Evolutionary conservation across 2,888 invertebrate species (phyloP).

Genomic region (Minunthozetes semirufus): DNA sequence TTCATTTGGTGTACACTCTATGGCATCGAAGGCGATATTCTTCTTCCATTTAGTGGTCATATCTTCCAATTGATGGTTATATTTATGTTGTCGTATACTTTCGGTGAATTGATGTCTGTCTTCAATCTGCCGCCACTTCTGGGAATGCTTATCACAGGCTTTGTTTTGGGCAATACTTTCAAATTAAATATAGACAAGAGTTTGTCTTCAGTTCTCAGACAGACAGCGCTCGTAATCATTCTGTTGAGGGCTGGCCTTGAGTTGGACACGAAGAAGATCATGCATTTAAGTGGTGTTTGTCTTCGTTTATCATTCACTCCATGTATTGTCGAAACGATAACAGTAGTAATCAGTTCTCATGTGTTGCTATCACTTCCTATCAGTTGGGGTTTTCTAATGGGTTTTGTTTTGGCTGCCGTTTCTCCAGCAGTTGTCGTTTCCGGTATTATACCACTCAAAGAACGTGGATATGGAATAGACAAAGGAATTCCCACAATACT

Average conservation of each 20-base stretch:
- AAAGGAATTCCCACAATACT: conserved; percentile 50
- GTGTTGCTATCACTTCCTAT: conserved; percentile 39
- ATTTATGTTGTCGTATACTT: conserved; percentile 31
- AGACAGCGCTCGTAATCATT: conserved; percentile 39
- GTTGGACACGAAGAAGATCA: conserved; percentile 39
- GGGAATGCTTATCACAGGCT: conserved; percentile 41
- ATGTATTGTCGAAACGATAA: conserved; percentile 40
- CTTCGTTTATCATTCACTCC: conserved; percentile 41
- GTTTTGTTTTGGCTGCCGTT: conserved; percentile 48
- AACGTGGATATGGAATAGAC: conserved; percentile 47
- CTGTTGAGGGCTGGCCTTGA: conserved; percentile 42
- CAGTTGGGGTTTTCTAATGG: conserved; percentile 40
- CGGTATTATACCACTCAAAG: conserved; percentile 47
- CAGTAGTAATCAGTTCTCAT: conserved; percentile 36
- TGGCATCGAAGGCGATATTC: neutral
- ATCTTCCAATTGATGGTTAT: conserved; percentile 37
- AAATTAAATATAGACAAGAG: neutral
- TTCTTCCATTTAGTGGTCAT: conserved; percentile 31
- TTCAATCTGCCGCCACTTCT: conserved; percentile 38
- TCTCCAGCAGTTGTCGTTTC: conserved; percentile 52
- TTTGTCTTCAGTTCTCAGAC: conserved; percentile 20
- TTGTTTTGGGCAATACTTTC: conserved; percentile 37
- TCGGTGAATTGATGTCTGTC: conserved; percentile 29
- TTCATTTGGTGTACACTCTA: no score
- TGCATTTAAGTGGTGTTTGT: conserved; percentile 35